A percentile compares a stretch with the other conserved stretches of the same genome.
Conservation (phyloP, 2,113 vertebrate genomes). For the Solenodon paradoxus region DNA sequence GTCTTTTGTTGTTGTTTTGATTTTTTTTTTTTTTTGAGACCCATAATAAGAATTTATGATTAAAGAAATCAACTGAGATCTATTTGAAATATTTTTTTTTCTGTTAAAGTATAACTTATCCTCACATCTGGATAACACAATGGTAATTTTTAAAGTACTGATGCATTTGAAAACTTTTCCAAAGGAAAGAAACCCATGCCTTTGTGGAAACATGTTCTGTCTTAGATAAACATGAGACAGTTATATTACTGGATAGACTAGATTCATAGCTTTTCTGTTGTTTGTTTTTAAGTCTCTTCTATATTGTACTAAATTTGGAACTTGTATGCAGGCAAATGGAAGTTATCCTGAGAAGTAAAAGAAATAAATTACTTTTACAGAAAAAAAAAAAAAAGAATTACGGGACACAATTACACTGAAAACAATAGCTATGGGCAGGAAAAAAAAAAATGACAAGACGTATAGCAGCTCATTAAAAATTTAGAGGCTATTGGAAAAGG, state of each 20-base stretch:
- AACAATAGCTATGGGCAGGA: conserved; percentile 47
- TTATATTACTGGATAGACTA: neutral
- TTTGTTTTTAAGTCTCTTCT: neutral
- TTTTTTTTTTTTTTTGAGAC: neutral
- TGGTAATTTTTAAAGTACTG: neutral
- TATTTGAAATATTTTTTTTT: conserved; percentile 36
- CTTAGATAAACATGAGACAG: conserved; percentile 38
- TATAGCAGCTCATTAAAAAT: conserved; percentile 37
- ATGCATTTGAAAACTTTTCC: conserved; percentile 7
- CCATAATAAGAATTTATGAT: conserved; percentile 55
- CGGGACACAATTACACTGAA: neutral
- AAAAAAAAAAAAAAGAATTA: neutral
- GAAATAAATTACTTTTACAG: conserved; percentile 48
- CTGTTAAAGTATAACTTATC: neutral
- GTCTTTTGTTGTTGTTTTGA: too few species aligned
- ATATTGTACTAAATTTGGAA: neutral
- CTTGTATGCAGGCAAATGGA: neutral
- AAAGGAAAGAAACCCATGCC: neutral
- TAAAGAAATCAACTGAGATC: conserved; percentile 55
- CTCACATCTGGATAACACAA: conserved; percentile 20
- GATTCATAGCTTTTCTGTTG: neutral
- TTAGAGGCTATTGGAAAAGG: conserved; percentile 37
- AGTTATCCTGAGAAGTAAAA: conserved; percentile 53
- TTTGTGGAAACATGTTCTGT: conserved; percentile 30
- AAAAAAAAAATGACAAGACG: conserved; percentile 21